Evolutionary conservation across 1,140 invertebrate genomes (phyloP), one percentile per base, ranked within the genome.

Genomic region (Atta cephalotes): DNA sequence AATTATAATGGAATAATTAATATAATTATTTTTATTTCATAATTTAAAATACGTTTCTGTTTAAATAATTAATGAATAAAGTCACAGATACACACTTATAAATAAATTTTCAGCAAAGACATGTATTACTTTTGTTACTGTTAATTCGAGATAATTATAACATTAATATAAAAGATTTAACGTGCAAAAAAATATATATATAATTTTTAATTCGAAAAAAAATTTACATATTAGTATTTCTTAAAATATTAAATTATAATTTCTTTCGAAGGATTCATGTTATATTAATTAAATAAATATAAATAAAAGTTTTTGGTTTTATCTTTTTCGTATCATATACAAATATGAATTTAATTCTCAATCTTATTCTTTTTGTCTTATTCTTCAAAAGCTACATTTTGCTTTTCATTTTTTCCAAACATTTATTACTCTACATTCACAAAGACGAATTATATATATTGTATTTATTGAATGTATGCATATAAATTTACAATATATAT

Each of bases 221-320:
- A n/a, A 80, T 45, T 21, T 53, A 74, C 45, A 65, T n/a, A 66
- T 35, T n/a, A 66, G 9, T 35, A 66, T 65, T n/a, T 10, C 60
- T 68, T 21, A 35, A 87, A 77, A 82, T 35, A 68, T 39, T 12
- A 12, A 71, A 21, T 58, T 45, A 45, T 45, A 39, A 62, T 71
- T 68, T 53, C 0, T 35, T 56, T 56, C 5, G 16, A 6, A 35
- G 28, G 0, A 16, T 35, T 35, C 3, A 66, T 35, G n/a, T 66
- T 9, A 66, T 1, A 31, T 66, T 66, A 60, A 25, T 60, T 21
- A 35, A 66, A 31, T 35, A 0, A 6, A n/a, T 56, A 5, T 58
- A 58, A 58, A 58, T 58, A 58, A 58, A 58, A 58, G 9, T 21
- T 58, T 39, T 58, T 9, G 21, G 2, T 21, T 58, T 58, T 58